These are phyloP conservation scores for Pseudorhiza aurosa DNA, from an alignment of 30 jellyfish, hydroid and myxozoan genomes.

Conservation along the genomic window DNA sequence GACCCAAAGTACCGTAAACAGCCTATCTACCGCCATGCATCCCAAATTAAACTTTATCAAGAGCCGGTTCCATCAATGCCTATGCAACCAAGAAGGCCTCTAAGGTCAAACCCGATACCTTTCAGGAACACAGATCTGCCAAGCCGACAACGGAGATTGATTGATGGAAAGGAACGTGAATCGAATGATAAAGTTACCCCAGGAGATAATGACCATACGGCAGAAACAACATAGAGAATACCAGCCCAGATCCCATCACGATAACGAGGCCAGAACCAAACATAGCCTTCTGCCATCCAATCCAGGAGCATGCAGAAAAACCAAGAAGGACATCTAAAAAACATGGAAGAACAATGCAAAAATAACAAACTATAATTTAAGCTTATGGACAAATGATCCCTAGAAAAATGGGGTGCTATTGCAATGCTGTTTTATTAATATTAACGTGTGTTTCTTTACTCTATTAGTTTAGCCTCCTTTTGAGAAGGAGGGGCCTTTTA, in stretches of 20 bases:
- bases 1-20: constrained; percentile 8
- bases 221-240: background rate
- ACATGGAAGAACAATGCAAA: background rate
- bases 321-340: background rate
- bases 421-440: background rate
- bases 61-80: background rate
- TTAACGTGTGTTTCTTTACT: background rate
- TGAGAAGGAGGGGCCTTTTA: constrained; percentile 13
- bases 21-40: constrained; percentile 8
- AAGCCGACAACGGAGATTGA: background rate
- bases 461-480: background rate
- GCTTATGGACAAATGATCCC: background rate
- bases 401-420: background rate
- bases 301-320: background rate
- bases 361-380: no score
- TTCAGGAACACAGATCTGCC: background rate
- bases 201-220: background rate
- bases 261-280: background rate
- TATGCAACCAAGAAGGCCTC: background rate
- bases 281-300: background rate
- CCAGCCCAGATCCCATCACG: background rate
- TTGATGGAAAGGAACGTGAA: background rate
- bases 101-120: background rate
- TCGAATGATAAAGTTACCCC: background rate
- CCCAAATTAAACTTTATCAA: constrained; percentile 11